Percentiles rank a stretch among this genome's conserved stretches.
Conservation (phyloP, 53 echinoderm and acorn worm species). For the Astropecten irregularis region DNA sequence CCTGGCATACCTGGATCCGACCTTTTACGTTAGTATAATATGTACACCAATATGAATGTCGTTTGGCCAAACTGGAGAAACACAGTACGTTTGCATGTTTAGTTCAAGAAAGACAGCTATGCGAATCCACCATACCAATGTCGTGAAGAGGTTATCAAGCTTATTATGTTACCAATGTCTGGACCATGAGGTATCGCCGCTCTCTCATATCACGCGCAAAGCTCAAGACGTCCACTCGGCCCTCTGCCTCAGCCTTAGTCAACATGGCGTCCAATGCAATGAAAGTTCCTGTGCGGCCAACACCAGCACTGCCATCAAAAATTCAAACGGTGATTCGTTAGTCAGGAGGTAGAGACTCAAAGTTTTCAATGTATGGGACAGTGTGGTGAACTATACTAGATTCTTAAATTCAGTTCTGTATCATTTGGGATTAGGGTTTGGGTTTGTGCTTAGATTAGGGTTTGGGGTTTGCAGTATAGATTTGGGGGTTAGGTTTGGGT, state of each 20-base stretch:
- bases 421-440: too few relatives aligned
- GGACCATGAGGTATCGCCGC: slow-evolving; percentile 74
- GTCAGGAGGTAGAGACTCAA: not conserved
- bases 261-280: slow-evolving; percentile 76
- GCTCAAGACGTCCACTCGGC: slow-evolving; percentile 62
- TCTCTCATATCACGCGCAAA: slow-evolving; percentile 70
- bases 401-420: not conserved
- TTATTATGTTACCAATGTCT: slow-evolving; percentile 84
- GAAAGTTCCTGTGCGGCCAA: slow-evolving; percentile 89
- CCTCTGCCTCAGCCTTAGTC: slow-evolving; percentile 43
- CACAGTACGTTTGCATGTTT: too few relatives aligned
- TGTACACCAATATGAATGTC: too few relatives aligned
- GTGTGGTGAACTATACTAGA: too few relatives aligned
- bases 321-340: not conserved
- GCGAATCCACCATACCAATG: too few relatives aligned
- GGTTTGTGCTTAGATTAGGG: too few relatives aligned
- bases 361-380: not conserved
- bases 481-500: too few relatives aligned
- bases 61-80: too few relatives aligned
- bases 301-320: slow-evolving; percentile 94
- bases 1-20: not conserved
- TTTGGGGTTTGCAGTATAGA: too few relatives aligned
- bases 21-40: too few relatives aligned
- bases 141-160: too few relatives aligned
- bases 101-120: too few relatives aligned